Conservation (phyloP, 2,113 vertebrate species). For the Eupsittula cactorum region DNA sequence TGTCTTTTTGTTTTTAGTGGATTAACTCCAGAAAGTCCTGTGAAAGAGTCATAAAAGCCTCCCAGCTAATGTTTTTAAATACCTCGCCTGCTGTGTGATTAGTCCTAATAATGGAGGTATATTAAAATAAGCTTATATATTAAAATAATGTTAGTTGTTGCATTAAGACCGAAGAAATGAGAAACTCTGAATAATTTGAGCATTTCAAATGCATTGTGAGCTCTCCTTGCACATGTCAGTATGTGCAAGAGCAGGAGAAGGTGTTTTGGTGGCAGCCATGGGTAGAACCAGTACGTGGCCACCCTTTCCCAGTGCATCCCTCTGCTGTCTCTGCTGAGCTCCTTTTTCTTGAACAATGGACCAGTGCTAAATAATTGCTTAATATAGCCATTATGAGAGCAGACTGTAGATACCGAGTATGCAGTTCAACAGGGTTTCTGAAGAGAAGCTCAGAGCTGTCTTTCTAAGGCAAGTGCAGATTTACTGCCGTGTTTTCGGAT, state of each 20-base stretch:
- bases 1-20: slow-evolving; percentile 31
- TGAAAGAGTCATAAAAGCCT: slow-evolving; percentile 15
- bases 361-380: not conserved
- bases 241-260: not conserved
- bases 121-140: not conserved
- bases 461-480: not conserved
- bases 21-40: slow-evolving; percentile 3
- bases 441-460: not conserved
- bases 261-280: rapidly evolving
- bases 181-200: not conserved
- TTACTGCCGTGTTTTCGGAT: not conserved
- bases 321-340: not conserved
- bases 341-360: not conserved
- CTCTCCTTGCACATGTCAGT: rapidly evolving
- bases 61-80: not conserved
- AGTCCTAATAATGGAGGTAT: not conserved
- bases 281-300: rapidly evolving
- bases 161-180: not conserved
- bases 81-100: not conserved
- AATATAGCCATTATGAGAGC: not conserved
- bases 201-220: not conserved
- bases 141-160: not conserved
- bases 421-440: not conserved
- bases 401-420: not conserved
- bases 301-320: not conserved